Conservation (phyloP, 1,140 invertebrate genomes). For the Brachionus plicatilis region DNA sequence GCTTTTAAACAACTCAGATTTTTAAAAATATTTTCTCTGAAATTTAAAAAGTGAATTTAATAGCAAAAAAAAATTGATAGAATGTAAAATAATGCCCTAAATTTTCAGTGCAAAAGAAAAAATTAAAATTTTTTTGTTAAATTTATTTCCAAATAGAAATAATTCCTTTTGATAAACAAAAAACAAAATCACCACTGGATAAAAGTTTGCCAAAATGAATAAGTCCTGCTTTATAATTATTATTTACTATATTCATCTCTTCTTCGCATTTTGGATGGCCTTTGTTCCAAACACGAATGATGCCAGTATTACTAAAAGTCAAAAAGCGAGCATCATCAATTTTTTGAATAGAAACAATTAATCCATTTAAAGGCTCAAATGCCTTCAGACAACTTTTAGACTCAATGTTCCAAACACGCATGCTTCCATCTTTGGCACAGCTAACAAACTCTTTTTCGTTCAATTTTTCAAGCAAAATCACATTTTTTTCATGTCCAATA, state of each 20-base stretch:
- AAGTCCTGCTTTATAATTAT: neutral
- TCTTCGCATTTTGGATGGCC: neutral
- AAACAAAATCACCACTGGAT: neutral
- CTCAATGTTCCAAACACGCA: neutral
- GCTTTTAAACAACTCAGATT: too few species aligned
- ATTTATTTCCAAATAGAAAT: neutral
- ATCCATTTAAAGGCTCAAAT: neutral
- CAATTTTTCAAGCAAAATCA: neutral
- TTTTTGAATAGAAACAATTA: neutral
- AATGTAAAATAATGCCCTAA: too few species aligned
- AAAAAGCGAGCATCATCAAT: neutral
- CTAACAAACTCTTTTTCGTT: neutral
- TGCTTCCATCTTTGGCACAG: neutral
- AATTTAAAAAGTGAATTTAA: too few species aligned
- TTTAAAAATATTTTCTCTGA: too few species aligned
- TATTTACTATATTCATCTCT: neutral
- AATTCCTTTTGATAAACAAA: neutral
- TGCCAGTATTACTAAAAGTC: neutral
- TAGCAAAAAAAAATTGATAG: too few species aligned
- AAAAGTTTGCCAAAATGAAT: neutral
- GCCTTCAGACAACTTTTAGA: neutral
- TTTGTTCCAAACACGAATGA: neutral
- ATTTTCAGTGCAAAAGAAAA: too few species aligned
- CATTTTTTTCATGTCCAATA: neutral
- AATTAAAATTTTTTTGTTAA: too few species aligned